These are phyloP conservation scores for Drosophila mimica DNA, from an alignment of 2,888 invertebrate species.

Conservation along the genomic window DNA sequence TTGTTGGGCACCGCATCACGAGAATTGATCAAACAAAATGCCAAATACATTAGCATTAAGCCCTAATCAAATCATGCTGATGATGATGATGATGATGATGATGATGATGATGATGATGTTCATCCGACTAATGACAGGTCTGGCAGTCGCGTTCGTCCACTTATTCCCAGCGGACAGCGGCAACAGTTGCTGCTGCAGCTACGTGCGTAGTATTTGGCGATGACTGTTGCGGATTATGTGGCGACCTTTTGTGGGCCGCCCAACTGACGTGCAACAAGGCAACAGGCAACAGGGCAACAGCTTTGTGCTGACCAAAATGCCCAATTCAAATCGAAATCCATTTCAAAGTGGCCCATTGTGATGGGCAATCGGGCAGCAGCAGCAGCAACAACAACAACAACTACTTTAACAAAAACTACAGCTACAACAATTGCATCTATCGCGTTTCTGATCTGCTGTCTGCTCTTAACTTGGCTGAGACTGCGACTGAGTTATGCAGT, in stretches of 20 bases:
- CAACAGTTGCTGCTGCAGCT: conserved; percentile 25
- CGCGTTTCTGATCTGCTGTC: conserved; percentile 41
- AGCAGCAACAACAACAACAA: conserved; percentile 17
- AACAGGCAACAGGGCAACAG: conserved; percentile 28
- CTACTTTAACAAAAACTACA: conserved; percentile 17
- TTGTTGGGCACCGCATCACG: conserved; percentile 37
- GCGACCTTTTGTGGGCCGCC: conserved; percentile 45
- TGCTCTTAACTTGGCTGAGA: conserved; percentile 38
- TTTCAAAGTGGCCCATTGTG: conserved; percentile 53
- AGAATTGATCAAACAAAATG: conserved; percentile 73
- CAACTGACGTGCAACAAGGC: neutral
- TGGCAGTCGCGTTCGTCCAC: conserved; percentile 60
- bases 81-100: conserved; percentile 17
- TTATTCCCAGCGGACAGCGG: conserved; percentile 33
- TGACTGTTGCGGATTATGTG: conserved; percentile 56
- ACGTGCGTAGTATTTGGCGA: conserved; percentile 62
- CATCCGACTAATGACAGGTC: conserved; percentile 52
- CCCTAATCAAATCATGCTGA: conserved; percentile 57
- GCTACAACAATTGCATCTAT: conserved; percentile 43
- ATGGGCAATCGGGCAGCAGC: conserved; percentile 35
- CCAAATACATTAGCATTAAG: conserved; percentile 64
- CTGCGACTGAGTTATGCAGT: conserved; percentile 57
- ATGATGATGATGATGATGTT: conserved; percentile 18
- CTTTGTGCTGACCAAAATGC: conserved; percentile 42
- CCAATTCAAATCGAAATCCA: conserved; percentile 56